Evolutionary conservation across 2,113 vertebrate genomes (phyloP), one percentile per base, ranked within the genome.

Genomic region (Aphyosemion australe): DNA sequence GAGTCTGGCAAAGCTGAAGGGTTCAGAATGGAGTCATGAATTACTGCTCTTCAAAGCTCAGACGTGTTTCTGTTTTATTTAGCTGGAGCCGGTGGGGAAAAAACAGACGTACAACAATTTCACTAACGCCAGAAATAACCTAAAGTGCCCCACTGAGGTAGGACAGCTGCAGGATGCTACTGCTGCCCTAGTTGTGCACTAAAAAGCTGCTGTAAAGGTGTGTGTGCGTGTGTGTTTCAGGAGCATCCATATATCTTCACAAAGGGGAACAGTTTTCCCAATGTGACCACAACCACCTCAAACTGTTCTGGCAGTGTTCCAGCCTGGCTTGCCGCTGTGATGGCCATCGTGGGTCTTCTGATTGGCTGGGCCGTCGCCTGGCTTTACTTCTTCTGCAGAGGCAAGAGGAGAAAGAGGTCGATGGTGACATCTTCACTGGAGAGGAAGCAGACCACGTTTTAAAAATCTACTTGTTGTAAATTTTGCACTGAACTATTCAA

Each of bases 21-120:
- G 6, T 39, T 55, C 61, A 26, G 16, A 52, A 37, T 41, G 9
- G 19, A 19, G 20, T 53, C 12, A 37, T 37, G 32, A 62, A 60
- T 61, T 3, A 52, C 11, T 11, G n/a, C 10, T 19, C 55, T 3
- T 39, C 41, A 51, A 1, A 65, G 34, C 39, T 52, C 19, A 71
- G 5, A 42, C 42, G 6, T 19, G 3, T 12, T 81, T 81, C 16
- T 81, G 65, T 75, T 82, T 69, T 51, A 69, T 78, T 11, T 76
- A 99, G 97, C 31, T 98, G 88, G 95, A 98, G 74, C 97, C 95
- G 16, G 92, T 93, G 72, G 94, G 94, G 50, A 64, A 60, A 60
- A 98, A 98, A 88, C 93, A 93, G 46, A 90, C 82, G 9, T 96
- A 90, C 84, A 96, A 94, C 87, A 92, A 95, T 84, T 99, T 98